A percentile compares a stretch with the other conserved stretches of the same genome.
These are phyloP conservation scores for Artemia sp. DNA, from an alignment of 2,888 invertebrate genomes.

Conservation along the genomic window DNA sequence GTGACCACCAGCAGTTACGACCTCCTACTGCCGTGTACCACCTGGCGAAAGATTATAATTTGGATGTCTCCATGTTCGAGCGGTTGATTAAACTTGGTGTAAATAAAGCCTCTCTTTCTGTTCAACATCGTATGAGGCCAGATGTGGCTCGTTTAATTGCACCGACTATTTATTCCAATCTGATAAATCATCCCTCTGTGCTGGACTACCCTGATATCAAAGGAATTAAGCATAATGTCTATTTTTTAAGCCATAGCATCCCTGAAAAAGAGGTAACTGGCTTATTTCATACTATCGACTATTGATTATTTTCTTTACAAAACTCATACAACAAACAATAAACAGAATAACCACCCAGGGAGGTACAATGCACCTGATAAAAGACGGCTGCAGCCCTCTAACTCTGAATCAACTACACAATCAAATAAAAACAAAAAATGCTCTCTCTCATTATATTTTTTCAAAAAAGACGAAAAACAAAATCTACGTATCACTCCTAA, in stretches of 20 bases:
- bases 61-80: constrained; percentile 66
- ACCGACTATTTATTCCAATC: constrained; percentile 47
- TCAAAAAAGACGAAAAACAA: too few species aligned
- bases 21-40: constrained; percentile 52
- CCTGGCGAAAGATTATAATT: constrained; percentile 45
- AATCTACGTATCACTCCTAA: too few species aligned
- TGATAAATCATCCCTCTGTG: constrained; percentile 45
- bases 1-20: constrained; percentile 62
- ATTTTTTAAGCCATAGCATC: constrained; percentile 46
- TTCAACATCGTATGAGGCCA: constrained; percentile 60
- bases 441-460: too few species aligned
- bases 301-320: too few species aligned
- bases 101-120: constrained; percentile 41
- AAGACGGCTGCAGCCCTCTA: too few species aligned
- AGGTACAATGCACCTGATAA: too few species aligned
- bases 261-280: constrained; percentile 40
- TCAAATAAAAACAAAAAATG: too few species aligned
- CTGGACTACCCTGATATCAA: constrained; percentile 38
- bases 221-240: constrained; percentile 46
- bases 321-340: too few species aligned
- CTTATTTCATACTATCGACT: neutral
- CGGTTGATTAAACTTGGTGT: constrained; percentile 51
- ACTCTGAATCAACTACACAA: too few species aligned
- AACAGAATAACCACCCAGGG: too few species aligned
- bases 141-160: constrained; percentile 42